These are phyloP conservation scores for Anthophora plumipes DNA, from an alignment of 2,888 invertebrate genomes.

Conservation along the genomic window DNA sequence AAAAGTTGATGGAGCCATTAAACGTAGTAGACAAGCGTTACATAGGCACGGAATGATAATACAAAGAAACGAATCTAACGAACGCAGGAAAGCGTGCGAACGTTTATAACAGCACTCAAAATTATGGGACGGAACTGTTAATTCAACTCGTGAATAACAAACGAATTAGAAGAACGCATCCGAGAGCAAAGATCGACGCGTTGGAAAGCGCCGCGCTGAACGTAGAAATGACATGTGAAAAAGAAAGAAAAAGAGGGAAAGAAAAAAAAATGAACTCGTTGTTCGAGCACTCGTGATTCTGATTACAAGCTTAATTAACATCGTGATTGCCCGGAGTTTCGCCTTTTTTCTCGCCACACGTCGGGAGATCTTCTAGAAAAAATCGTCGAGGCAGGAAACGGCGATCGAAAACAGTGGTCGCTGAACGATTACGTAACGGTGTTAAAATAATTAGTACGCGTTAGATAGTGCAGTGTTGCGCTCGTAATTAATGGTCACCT, in stretches of 20 bases:
- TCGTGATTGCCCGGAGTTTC: conserved; percentile 32
- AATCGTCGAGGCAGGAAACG: conserved; percentile 41
- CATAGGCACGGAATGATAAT: not conserved
- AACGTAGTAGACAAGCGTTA: not conserved
- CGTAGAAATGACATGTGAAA: conserved; percentile 6
- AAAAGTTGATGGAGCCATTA: not conserved
- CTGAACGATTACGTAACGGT: conserved; percentile 72
- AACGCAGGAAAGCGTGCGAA: conserved; percentile 18
- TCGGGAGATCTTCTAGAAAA: conserved; percentile 12
- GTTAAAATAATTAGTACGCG: conserved; percentile 73
- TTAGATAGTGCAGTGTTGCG: conserved; percentile 64
- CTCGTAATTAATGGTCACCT: conserved; percentile 64
- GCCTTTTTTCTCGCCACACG: conserved; percentile 16
- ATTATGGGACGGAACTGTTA: conserved; percentile 1
- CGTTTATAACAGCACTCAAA: conserved; percentile 5
- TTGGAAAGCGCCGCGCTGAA: not conserved
- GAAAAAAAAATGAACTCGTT: not conserved
- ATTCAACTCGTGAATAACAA: not conserved
- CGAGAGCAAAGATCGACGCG: conserved; percentile 4
- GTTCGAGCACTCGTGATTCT: not conserved
- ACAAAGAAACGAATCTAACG: not conserved
- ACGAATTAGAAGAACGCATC: not conserved
- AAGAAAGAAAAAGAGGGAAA: too few relatives aligned
- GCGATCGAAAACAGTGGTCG: conserved; percentile 63
- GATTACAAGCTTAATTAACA: conserved; percentile 13